These are phyloP conservation scores for Zeuzera pyrina DNA, from an alignment of 2,888 invertebrate species.

Conservation along the genomic window DNA sequence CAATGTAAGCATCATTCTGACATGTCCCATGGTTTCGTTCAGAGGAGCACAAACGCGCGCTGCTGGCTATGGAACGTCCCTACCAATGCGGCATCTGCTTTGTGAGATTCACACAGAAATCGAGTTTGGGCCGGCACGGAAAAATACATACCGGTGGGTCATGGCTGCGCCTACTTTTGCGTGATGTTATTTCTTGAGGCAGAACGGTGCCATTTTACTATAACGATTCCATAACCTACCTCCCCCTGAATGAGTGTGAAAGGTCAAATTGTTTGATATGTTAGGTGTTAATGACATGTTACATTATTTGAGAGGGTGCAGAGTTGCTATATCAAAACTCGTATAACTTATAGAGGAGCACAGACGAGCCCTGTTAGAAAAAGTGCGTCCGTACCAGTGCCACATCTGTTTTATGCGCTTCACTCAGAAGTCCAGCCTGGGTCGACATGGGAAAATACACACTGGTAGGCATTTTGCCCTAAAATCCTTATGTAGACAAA, in stretches of 20 bases:
- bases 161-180: conserved; percentile 43
- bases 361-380: conserved; percentile 75
- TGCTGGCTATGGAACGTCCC: conserved; percentile 67
- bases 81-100: conserved; percentile 78
- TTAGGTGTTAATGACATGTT: conserved; percentile 28
- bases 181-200: conserved; percentile 53
- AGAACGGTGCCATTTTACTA: conserved; percentile 58
- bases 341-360: conserved; percentile 73
- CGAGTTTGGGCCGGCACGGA: conserved; percentile 78
- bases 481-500: conserved; percentile 68
- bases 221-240: conserved; percentile 44
- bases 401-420: conserved; percentile 81
- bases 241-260: conserved; percentile 68
- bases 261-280: conserved; percentile 37
- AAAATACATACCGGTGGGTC: conserved; percentile 75
- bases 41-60: conserved; percentile 63
- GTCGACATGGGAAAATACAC: conserved; percentile 81
- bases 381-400: conserved; percentile 80
- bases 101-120: conserved; percentile 79
- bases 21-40: conserved; percentile 52
- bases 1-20: conserved; percentile 26
- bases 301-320: conserved; percentile 46
- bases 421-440: conserved; percentile 82
- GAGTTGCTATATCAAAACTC: conserved; percentile 66
- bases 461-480: conserved; percentile 76